phyloP scores from a whole-genome alignment of 2,888 invertebrate genomes.

The Tenthredo amoena region DNA sequence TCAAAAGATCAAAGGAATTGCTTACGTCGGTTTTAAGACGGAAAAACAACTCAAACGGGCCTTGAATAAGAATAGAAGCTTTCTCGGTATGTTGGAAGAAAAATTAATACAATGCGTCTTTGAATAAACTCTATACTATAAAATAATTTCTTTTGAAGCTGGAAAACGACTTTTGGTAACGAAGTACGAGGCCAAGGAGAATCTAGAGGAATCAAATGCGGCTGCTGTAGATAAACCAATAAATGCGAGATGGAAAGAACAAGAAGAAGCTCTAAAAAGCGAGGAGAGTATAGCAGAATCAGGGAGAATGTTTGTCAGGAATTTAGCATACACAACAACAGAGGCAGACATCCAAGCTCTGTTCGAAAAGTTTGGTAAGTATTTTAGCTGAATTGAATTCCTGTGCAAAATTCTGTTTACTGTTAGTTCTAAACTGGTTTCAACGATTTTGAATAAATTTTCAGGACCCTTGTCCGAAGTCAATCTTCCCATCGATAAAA shows the following conservation, averaged over 20 bases:
- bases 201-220: slow-evolving; percentile 70
- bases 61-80: slow-evolving; percentile 90
- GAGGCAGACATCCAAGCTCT: slow-evolving; percentile 91
- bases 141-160: slow-evolving; percentile 72
- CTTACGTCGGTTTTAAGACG: slow-evolving; percentile 93
- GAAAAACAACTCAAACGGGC: slow-evolving; percentile 90
- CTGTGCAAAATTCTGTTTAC: slow-evolving; percentile 32
- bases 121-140: slow-evolving; percentile 52
- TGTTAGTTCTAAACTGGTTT: slow-evolving; percentile 25
- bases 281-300: slow-evolving; percentile 93
- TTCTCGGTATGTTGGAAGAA: slow-evolving; percentile 84
- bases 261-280: slow-evolving; percentile 83
- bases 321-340: slow-evolving; percentile 91
- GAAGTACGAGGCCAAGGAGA: slow-evolving; percentile 79
- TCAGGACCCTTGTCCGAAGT: slow-evolving; percentile 92
- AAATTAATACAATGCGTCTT: background rate
- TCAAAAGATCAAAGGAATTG: slow-evolving; percentile 88
- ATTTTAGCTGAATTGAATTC: slow-evolving; percentile 22
- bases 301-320: slow-evolving; percentile 95
- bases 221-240: slow-evolving; percentile 61
- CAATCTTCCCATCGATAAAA: slow-evolving; percentile 91
- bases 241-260: slow-evolving; percentile 82
- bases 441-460: slow-evolving; percentile 42
- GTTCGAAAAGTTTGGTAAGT: slow-evolving; percentile 91
- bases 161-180: slow-evolving; percentile 83